A percentile compares a stretch with the other conserved stretches of the same genome.
Conservation (phyloP, 2,113 vertebrate species). For the Bubo blakistoni region DNA sequence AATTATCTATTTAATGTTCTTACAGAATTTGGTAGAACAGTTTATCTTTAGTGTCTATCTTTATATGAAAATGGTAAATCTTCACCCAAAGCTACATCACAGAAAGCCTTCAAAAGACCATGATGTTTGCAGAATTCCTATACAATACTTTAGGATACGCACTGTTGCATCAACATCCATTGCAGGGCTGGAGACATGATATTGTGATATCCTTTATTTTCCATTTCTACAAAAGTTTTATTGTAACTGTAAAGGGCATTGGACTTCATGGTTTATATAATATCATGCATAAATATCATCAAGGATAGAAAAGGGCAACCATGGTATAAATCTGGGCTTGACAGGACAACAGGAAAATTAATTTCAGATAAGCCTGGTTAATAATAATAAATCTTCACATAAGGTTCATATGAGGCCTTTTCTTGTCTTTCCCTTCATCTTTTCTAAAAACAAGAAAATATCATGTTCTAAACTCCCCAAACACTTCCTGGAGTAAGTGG, state of each 20-base stretch:
- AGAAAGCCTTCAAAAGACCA: background rate
- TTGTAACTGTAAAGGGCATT: background rate
- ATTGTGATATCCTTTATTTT: background rate
- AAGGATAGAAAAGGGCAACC: background rate
- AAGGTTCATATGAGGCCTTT: background rate
- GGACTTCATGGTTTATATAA: background rate
- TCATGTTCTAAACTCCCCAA: background rate
- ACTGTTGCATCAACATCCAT: background rate
- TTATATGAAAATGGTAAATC: background rate
- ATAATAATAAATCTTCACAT: background rate
- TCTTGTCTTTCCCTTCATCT: background rate
- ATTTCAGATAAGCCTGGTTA: background rate
- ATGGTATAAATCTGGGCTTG: conserved; percentile 1
- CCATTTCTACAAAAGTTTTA: background rate
- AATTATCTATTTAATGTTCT: background rate
- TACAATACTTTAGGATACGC: background rate
- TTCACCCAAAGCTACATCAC: background rate
- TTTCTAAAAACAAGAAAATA: background rate
- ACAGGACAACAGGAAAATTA: background rate
- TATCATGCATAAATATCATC: background rate
- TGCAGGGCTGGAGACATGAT: background rate
- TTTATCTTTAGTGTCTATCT: background rate
- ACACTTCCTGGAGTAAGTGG: background rate
- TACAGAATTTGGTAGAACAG: background rate
- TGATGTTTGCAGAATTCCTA: background rate